Evolutionary conservation across 2,888 invertebrate species (phyloP), one percentile per base, ranked within the genome.

Genomic region (Cheilosia soror): DNA sequence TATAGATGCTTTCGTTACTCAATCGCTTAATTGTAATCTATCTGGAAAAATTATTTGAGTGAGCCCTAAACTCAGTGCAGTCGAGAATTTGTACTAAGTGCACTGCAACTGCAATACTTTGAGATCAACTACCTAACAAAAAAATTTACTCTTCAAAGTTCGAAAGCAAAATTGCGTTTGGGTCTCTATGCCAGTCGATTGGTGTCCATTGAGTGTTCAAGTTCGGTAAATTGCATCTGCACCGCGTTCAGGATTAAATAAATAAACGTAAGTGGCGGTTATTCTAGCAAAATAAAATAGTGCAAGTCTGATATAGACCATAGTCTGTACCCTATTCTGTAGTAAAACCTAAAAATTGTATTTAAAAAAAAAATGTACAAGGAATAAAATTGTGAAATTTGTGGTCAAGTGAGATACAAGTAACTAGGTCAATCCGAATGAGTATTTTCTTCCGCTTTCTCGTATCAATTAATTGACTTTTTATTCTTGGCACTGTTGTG

Each of bases 141-240:
- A 37, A 62, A 5, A n/a, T n/a, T 44, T 71, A 20, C 20, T 63
- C 31, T 63, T 20, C 20, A 20, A 33, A 33, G 42, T 29, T 6
- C 4, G 0, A 62, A 63, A 55, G n/a, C 5, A 13, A 44, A 71
- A 27, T 13, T 11, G 5, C 2, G 44, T 65, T 44, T 33, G 29
- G 53, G 37, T 53, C 27, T 37, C 29, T 71, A 44, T 6, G 31
- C 20, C 82, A 82, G 82, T 82, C 65, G 53, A 62, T 66, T 40
- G n/a, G 44, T 60, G 33, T 60, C 76, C 65, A 72, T 29, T 53
- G 65, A 53, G 44, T 77, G 51, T 51, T 82, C 37, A 77, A 71
- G 82, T 72, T 72, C 77, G 31, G 5, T 20, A 3, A 15, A 55
- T 25, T 40, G 9, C 44, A n/a, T 27, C 44, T 69, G n/a, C 13